Percentiles rank a stretch among this genome's conserved stretches.
Conservation (phyloP, 2,113 vertebrate species). For the Zootoca vivipara region DNA sequence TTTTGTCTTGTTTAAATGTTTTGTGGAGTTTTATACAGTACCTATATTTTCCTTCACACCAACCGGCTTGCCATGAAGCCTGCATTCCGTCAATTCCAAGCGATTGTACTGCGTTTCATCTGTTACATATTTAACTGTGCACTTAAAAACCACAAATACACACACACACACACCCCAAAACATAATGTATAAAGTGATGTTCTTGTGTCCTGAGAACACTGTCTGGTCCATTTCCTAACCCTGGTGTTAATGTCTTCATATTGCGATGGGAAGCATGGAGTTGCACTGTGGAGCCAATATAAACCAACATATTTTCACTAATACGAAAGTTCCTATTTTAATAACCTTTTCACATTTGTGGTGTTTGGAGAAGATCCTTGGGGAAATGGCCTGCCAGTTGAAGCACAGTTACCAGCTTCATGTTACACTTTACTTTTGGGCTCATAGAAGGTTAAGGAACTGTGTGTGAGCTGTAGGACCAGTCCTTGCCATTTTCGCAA, state of each 20-base stretch:
- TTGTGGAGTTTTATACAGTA: no score
- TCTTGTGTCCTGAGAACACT: no score
- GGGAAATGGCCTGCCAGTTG: neutral
- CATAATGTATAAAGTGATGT: neutral
- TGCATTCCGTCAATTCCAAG: neutral
- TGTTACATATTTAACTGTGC: neutral
- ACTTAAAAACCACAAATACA: neutral
- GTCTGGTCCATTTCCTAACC: neutral
- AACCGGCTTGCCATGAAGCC: no score
- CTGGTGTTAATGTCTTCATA: neutral
- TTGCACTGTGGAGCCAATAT: neutral
- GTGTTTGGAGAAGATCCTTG: neutral
- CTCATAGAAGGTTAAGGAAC: neutral
- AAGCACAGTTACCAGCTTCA: neutral
- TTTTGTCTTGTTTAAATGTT: no score
- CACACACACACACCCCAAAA: neutral
- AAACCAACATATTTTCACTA: neutral
- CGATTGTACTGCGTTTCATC: neutral
- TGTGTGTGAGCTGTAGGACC: neutral
- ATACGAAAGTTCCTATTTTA: neutral
- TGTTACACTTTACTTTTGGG: neutral
- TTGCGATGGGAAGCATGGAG: neutral
- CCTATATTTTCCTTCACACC: no score
- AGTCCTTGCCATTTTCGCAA: neutral
- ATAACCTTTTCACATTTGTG: neutral